Evolutionary conservation across 2,888 invertebrate species (phyloP).

Genomic region (Athetis lepigone): DNA sequence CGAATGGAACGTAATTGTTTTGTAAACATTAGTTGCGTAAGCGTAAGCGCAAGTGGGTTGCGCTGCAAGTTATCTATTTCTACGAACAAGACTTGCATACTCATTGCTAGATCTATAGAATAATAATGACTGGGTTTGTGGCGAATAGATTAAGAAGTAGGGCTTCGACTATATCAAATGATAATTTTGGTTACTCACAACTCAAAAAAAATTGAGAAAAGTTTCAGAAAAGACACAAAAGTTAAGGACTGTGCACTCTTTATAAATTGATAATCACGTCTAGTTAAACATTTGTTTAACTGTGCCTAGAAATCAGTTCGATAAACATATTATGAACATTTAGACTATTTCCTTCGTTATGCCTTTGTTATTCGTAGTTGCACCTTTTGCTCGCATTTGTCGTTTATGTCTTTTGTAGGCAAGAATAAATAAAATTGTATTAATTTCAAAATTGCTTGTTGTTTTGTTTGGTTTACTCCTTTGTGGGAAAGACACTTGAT

Average conservation of each 20-base stretch:
- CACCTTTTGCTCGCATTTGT: neutral
- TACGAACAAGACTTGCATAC: constrained; percentile 42
- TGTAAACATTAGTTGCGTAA: constrained; percentile 55
- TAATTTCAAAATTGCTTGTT: too few species aligned
- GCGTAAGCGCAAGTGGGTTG: constrained; percentile 51
- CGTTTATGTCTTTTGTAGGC: neutral
- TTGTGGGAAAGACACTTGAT: too few species aligned
- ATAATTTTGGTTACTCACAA: too few species aligned
- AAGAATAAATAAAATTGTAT: neutral
- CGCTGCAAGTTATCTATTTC: constrained; percentile 41
- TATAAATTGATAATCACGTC: too few species aligned
- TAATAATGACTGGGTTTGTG: constrained; percentile 36
- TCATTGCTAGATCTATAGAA: constrained; percentile 30
- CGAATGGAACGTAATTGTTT: constrained; percentile 37
- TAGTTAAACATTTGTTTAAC: too few species aligned
- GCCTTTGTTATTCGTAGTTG: neutral
- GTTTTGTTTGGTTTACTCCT: too few species aligned
- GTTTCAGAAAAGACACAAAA: too few species aligned
- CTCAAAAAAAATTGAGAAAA: too few species aligned
- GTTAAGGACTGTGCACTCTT: too few species aligned
- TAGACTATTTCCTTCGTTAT: neutral
- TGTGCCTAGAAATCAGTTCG: neutral
- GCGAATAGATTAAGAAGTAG: constrained; percentile 21
- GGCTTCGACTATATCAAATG: too few species aligned
- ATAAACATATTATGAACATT: neutral